A percentile compares a stretch with the other conserved stretches of the same genome.
Evolutionary conservation across 23 tunicate genomes (phyloP).

Genomic region (Clavelina lepadiformis): DNA sequence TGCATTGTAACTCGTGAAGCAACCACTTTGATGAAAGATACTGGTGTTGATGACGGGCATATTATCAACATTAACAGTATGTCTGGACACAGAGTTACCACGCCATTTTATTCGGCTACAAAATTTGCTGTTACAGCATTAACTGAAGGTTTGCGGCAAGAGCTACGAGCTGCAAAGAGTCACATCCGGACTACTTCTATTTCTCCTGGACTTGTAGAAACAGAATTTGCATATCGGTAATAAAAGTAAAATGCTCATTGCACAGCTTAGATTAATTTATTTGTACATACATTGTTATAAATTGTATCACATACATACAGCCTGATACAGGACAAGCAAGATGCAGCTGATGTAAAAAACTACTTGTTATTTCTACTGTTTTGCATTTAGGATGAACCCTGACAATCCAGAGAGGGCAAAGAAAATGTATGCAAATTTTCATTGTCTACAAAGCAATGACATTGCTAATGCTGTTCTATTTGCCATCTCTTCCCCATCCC

Average conservation of each 20-base stretch:
- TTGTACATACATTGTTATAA: not conserved
- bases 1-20: slow-evolving; percentile 53
- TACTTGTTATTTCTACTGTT: not conserved
- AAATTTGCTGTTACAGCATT: slow-evolving; percentile 62
- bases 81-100: slow-evolving; percentile 23
- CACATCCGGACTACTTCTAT: slow-evolving; percentile 45
- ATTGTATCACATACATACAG: too few species aligned
- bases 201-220: slow-evolving; percentile 42
- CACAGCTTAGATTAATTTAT: not conserved
- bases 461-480: slow-evolving; percentile 53
- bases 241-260: not conserved
- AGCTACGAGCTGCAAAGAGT: slow-evolving; percentile 16
- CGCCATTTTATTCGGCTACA: slow-evolving; percentile 33
- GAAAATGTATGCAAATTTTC: slow-evolving; percentile 4
- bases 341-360: too few species aligned
- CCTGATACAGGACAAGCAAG: too few species aligned
- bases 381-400: slow-evolving; percentile 8
- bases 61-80: slow-evolving; percentile 49
- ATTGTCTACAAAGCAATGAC: slow-evolving; percentile 34
- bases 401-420: slow-evolving; percentile 35
- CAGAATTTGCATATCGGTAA: slow-evolving; percentile 30
- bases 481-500: slow-evolving; percentile 42
- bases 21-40: slow-evolving; percentile 23
- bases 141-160: slow-evolving; percentile 55
- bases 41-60: slow-evolving; percentile 50